These are phyloP conservation scores for Nerophis ophidion DNA, from an alignment of 2,113 vertebrate genomes.

Conservation along the genomic window DNA sequence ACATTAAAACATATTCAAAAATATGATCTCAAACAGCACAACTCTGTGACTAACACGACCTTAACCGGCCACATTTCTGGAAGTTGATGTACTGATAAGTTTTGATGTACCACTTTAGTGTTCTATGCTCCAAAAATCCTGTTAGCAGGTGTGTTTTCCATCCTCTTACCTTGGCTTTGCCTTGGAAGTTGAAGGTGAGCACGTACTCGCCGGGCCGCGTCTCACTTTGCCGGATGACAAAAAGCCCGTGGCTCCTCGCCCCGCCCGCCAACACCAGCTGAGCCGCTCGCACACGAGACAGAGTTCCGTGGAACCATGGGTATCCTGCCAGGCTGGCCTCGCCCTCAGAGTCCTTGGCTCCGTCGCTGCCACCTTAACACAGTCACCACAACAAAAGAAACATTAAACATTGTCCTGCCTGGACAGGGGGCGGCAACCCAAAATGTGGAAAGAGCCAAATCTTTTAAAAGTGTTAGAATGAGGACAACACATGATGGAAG, in stretches of 20 bases:
- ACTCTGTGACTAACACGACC: too few species aligned
- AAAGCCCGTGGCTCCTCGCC: conserved; percentile 84
- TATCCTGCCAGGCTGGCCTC: conserved; percentile 77
- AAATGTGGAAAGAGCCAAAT: too few species aligned
- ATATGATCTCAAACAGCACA: too few species aligned
- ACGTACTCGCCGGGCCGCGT: conserved; percentile 92
- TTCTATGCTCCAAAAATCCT: too few species aligned
- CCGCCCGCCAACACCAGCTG: conserved; percentile 91
- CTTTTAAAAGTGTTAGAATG: too few species aligned
- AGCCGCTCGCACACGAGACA: conserved; percentile 87
- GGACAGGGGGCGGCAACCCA: too few species aligned
- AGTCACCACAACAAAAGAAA: background rate
- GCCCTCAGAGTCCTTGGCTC: conserved; percentile 61
- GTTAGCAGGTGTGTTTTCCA: background rate
- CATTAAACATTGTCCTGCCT: background rate
- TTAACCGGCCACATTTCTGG: too few species aligned
- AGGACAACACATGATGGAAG: too few species aligned
- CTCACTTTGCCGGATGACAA: conserved; percentile 96
- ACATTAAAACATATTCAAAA: too few species aligned
- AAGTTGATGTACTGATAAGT: too few species aligned
- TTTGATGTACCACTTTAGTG: too few species aligned
- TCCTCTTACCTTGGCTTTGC: conserved; percentile 88
- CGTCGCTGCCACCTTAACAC: conserved; percentile 57
- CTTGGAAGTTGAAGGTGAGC: conserved; percentile 98
- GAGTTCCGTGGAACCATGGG: conserved; percentile 95